These are phyloP conservation scores for Phylloscopus trochilus DNA, from an alignment of 2,113 vertebrate genomes.

Conservation along the genomic window DNA sequence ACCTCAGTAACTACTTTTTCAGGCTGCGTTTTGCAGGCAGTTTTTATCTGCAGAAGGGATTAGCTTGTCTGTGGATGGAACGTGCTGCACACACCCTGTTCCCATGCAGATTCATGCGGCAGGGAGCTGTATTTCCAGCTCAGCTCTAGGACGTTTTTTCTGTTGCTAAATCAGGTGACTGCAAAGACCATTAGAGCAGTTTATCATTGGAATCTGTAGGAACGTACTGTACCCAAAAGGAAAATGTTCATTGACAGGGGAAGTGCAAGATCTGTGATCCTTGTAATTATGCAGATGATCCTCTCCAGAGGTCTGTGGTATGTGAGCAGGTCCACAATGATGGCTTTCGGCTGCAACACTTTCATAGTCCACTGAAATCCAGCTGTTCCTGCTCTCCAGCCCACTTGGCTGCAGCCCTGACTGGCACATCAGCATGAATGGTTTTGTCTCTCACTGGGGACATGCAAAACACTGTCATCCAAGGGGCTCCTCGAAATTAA, in stretches of 20 bases:
- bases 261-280: conserved; percentile 16
- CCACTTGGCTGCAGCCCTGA: background rate
- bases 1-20: conserved; percentile 1
- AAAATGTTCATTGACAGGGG: conserved; percentile 28
- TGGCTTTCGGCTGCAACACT: background rate
- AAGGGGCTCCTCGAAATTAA: background rate
- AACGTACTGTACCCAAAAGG: conserved; percentile 22
- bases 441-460: background rate
- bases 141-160: background rate
- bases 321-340: background rate
- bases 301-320: conserved; percentile 10
- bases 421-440: background rate
- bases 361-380: background rate
- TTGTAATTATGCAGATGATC: conserved; percentile 27
- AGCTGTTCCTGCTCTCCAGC: background rate
- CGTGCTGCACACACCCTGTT: conserved; percentile 53
- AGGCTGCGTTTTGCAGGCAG: background rate
- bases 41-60: conserved; percentile 53
- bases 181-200: conserved; percentile 40
- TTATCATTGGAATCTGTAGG: conserved; percentile 31
- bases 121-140: conserved; percentile 14
- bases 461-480: background rate
- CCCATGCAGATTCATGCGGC: conserved; percentile 4
- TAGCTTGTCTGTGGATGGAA: conserved; percentile 24
- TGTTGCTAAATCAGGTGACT: conserved; percentile 40